Percentiles rank a stretch among this genome's conserved stretches.
Conservation (phyloP, 2,113 vertebrate species). For the Candoia aspera region DNA sequence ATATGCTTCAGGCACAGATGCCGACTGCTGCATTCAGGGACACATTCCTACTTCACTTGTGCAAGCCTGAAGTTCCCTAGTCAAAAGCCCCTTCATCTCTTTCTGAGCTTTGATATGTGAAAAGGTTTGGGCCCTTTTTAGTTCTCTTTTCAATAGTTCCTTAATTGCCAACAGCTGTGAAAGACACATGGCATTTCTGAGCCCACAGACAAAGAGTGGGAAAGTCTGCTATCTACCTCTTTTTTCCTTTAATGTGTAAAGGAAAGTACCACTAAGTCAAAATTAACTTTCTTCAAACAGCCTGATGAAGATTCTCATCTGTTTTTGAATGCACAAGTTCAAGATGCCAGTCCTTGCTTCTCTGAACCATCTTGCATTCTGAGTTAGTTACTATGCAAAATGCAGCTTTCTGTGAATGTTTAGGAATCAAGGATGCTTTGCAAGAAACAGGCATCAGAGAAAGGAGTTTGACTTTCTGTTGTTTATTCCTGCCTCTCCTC, state of each 20-base stretch:
- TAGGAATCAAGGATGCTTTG: constrained; percentile 21
- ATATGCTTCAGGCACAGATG: background rate
- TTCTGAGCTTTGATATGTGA: background rate
- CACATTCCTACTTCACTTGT: background rate
- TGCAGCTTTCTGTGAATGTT: constrained; percentile 35
- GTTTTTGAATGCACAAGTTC: background rate
- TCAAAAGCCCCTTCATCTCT: background rate
- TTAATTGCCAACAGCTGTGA: constrained; percentile 1
- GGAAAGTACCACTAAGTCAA: background rate
- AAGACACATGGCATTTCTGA: background rate
- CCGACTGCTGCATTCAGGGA: background rate
- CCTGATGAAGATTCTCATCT: background rate
- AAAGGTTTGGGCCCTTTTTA: background rate
- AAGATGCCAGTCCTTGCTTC: background rate
- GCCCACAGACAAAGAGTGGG: background rate
- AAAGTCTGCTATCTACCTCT: background rate
- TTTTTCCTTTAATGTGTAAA: background rate
- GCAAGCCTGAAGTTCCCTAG: background rate
- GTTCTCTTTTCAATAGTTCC: background rate
- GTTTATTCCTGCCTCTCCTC: background rate
- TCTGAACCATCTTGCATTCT: background rate
- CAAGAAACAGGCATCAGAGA: constrained; percentile 44
- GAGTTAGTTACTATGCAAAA: constrained; percentile 28
- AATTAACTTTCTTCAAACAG: background rate
- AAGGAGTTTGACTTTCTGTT: constrained; percentile 48